phyloP scores from a whole-genome alignment of 2,888 invertebrate genomes.

The Andrena bicolor region DNA sequence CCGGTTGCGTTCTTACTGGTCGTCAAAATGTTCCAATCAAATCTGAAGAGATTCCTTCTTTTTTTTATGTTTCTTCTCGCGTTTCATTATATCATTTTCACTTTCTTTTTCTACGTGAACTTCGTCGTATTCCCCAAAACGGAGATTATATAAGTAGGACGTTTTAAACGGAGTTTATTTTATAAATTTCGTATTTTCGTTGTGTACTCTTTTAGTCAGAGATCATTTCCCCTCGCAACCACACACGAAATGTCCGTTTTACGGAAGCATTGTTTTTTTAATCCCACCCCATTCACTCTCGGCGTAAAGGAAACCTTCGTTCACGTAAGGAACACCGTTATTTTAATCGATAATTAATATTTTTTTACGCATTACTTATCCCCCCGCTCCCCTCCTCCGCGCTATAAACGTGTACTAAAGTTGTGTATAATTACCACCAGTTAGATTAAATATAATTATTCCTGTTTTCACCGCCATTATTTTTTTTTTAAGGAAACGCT shows the following conservation, averaged over 20 bases:
- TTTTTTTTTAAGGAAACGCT: constrained; percentile 46
- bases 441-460: constrained; percentile 54
- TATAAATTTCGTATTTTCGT: constrained; percentile 62
- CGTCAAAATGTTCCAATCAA: constrained; percentile 56
- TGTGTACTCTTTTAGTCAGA: constrained; percentile 67
- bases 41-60: constrained; percentile 41
- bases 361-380: constrained; percentile 63
- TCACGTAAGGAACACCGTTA: constrained; percentile 45
- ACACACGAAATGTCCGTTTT: constrained; percentile 52
- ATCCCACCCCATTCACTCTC: constrained; percentile 28
- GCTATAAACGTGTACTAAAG: constrained; percentile 38
- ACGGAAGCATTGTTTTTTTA: constrained; percentile 50
- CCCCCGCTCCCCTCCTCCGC: constrained; percentile 25
- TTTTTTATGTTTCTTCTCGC: constrained; percentile 21
- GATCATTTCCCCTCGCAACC: constrained; percentile 60
- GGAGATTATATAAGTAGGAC: constrained; percentile 49
- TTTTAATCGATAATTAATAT: constrained; percentile 65
- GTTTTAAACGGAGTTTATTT: constrained; percentile 68
- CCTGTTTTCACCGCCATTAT: constrained; percentile 48
- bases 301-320: constrained; percentile 35
- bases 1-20: constrained; percentile 62
- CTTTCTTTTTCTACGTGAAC: constrained; percentile 42
- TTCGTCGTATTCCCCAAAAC: constrained; percentile 34
- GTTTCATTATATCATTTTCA: constrained; percentile 26
- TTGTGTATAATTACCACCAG: constrained; percentile 46